A percentile compares a stretch with the other conserved stretches of the same genome.
phyloP scores from a whole-genome alignment of 2,797 vertebrate genomes.

The Oreortyx pictus region DNA sequence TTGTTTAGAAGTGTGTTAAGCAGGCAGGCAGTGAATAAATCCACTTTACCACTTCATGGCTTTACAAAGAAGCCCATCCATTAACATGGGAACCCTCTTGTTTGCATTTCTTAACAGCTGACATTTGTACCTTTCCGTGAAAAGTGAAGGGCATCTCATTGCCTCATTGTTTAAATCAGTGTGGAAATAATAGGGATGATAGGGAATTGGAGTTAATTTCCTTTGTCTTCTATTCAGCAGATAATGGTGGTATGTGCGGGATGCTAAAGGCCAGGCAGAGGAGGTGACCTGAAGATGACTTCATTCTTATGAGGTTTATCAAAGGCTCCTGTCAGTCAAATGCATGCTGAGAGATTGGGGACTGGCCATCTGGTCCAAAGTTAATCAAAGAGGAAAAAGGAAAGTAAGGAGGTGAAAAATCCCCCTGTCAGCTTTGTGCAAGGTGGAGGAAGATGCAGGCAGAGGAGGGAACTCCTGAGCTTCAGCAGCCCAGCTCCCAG shows the following conservation, averaged over 20 bases:
- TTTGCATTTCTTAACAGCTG: constrained; percentile 84
- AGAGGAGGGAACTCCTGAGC: constrained; percentile 43
- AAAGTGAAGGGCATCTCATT: constrained; percentile 84
- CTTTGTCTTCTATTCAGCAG: constrained; percentile 86
- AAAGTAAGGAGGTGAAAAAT: constrained; percentile 80
- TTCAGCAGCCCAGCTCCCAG: neutral
- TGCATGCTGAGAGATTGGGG: constrained; percentile 92
- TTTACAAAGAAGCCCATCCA: constrained; percentile 78
- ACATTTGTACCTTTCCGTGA: constrained; percentile 83
- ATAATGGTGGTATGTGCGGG: constrained; percentile 82
- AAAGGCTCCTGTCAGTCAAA: constrained; percentile 93
- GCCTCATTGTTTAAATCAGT: constrained; percentile 81
- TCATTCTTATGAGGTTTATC: constrained; percentile 90
- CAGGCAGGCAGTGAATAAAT: constrained; percentile 61
- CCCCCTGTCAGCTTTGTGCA: constrained; percentile 69
- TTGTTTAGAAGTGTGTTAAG: constrained; percentile 71
- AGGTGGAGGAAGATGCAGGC: constrained; percentile 67
- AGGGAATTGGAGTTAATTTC: constrained; percentile 82
- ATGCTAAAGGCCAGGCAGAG: constrained; percentile 83
- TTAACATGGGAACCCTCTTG: constrained; percentile 80
- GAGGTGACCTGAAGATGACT: constrained; percentile 86
- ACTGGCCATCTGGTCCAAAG: constrained; percentile 94
- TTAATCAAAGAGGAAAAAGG: constrained; percentile 88
- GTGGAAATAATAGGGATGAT: constrained; percentile 81
- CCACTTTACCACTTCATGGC: constrained; percentile 67